Percentiles rank a stretch among this genome's conserved stretches.
Conservation (phyloP, 2,113 vertebrate genomes). For the Brachyhypopomus gauderio region DNA sequence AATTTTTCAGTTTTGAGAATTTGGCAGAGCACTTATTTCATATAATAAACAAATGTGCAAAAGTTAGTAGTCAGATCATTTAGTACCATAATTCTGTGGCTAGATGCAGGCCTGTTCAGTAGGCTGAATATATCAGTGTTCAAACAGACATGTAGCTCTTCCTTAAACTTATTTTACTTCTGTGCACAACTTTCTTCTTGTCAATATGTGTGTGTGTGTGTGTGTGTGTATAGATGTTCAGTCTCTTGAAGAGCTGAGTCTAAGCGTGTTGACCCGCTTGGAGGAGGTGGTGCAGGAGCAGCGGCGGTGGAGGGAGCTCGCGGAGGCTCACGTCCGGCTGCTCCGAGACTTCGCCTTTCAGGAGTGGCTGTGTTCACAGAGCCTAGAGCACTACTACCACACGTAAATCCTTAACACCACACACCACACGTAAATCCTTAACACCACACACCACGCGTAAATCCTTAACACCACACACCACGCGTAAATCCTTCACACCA, state of each 20-base stretch:
- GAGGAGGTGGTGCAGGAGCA: slow-evolving; percentile 76
- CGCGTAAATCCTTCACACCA: too few species aligned
- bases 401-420: slow-evolving; percentile 64
- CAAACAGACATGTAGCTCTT: not conserved
- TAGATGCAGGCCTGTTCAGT: not conserved
- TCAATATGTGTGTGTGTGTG: slow-evolving; percentile 31
- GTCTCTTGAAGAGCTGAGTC: slow-evolving; percentile 79
- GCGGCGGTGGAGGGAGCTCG: slow-evolving; percentile 72
- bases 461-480: slow-evolving; percentile 25
- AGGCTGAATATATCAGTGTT: not conserved
- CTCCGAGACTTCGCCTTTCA: slow-evolving; percentile 80
- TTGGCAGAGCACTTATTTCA: not conserved
- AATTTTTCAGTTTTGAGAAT: not conserved
- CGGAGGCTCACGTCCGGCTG: slow-evolving; percentile 75
- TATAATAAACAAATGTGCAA: not conserved
- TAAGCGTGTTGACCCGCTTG: slow-evolving; percentile 73
- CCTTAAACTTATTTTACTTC: not conserved
- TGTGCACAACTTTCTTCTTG: not conserved
- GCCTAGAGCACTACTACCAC: slow-evolving; percentile 78
- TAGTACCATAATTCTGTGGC: not conserved
- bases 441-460: slow-evolving; percentile 75
- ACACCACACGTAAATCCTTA: too few species aligned
- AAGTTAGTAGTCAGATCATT: too few species aligned
- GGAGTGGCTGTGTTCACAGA: slow-evolving; percentile 81
- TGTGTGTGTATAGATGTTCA: slow-evolving; percentile 74